Conservation (phyloP, 2,113 vertebrate genomes). For the Tautogolabrus adspersus region DNA sequence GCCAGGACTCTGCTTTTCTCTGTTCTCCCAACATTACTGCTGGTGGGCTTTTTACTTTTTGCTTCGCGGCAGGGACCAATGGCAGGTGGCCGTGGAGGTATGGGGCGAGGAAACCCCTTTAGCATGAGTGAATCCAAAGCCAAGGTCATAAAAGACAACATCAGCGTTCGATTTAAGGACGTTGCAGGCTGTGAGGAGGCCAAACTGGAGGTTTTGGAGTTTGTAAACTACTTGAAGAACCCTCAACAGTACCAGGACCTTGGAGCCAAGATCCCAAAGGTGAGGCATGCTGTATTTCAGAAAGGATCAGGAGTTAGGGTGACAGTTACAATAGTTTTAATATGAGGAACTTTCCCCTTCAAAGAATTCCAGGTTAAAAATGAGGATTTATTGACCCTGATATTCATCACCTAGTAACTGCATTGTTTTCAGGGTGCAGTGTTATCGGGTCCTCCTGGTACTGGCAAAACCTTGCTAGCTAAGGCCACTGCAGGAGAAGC, state of each 20-base stretch:
- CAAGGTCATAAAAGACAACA: constrained; percentile 91
- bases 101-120: constrained; percentile 90
- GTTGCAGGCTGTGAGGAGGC: constrained; percentile 98
- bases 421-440: constrained; percentile 89
- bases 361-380: too few species aligned
- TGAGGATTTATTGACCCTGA: not conserved
- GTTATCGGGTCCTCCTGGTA: constrained; percentile 94
- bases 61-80: constrained; percentile 86
- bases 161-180: constrained; percentile 93
- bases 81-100: constrained; percentile 85
- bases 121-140: constrained; percentile 94
- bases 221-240: constrained; percentile 96
- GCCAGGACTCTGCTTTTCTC: constrained; percentile 88
- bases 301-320: not conserved
- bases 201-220: constrained; percentile 97
- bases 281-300: constrained; percentile 51
- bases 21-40: constrained; percentile 89
- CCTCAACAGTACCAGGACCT: constrained; percentile 93
- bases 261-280: constrained; percentile 98
- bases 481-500: constrained; percentile 97
- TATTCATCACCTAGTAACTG: not conserved
- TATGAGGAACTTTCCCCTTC: too few species aligned
- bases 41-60: constrained; percentile 90
- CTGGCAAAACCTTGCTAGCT: constrained; percentile 97
- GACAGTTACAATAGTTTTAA: too few species aligned